Base-by-base conservation (phyloP, 2,797 vertebrate species). In the Glyptemys insculpta region DNA sequence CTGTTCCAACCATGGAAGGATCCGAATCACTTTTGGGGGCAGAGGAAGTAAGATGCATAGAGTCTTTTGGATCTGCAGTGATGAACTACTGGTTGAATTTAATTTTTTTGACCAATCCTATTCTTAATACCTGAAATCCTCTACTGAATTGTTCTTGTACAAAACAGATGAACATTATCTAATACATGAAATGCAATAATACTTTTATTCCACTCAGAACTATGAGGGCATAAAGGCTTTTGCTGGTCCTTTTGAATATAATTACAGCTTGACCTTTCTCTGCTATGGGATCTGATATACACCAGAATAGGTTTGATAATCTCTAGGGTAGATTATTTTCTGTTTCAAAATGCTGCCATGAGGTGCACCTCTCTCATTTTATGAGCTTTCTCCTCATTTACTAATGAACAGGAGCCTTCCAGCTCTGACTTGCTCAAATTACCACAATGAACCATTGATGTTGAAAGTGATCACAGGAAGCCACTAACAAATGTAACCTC, bases 241-340 rank as follows among this genome's bases (percentile, higher is more conserved):
- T 94, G 47, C 85, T 79, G 72, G 1, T 91, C 91, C 96, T 93
- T 18, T 79, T 81, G 86, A 31, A 84, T 65, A 84, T 88, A 87
- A 84, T 91, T 91, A 92, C 11, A 87, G 88, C 96, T 96, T 95
- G 91, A 91, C 90, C 87, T 95, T 93, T 93, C 52, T 91, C 76
- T 91, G 52, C 34, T 80, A 82, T 82, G 74, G 62, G 93, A 94
- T 93, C 41, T n/a, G 50, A 88, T 87, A 95, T 94, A 92, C 74
- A 96, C 88, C 27, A 94, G 92, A 93, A 94, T 59, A 6, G 0
- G 19, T 81, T 96, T 96, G 93, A 56, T 68, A 37, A 34, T 81
- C 92, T 96, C 89, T 65, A 2, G 92, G 80, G 92, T 47, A 95
- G 80, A 92, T 92, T 85, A 87, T 92, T 83, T 96, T 88, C 90